Base-by-base conservation (phyloP, 2,797 vertebrate genomes). In the Esox masquinongy region DNA sequence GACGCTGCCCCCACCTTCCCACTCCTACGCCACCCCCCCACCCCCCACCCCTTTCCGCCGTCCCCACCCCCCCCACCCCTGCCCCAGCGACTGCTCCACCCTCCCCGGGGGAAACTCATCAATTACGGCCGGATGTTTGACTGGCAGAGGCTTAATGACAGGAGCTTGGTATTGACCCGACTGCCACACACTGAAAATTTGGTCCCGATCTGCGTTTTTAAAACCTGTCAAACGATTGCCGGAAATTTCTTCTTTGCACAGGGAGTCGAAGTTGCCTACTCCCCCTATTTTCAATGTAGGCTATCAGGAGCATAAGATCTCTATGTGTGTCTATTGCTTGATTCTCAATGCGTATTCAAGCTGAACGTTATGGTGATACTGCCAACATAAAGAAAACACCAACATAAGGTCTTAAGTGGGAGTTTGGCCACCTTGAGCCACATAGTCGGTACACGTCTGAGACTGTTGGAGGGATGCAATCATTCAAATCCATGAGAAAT, bases 101-200 rank as follows among this genome's bases (percentile, higher is more conserved):
- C 83, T 88, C 85, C 87, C 86, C 68, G 87, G 87, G 12, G 92
- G 85, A 84, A 88, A 90, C 88, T 93, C 92, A 92, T 94, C 93
- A 93, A 92, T 94, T 93, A 92, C 87, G 76, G 84, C 86, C 88
- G 87, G 89, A 91, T 93, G 90, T 92, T 92, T 94, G 93, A 93
- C 89, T 93, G 92, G 89, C 93, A 93, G 89, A 85, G 86, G 84
- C 91, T 91, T 93, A 93, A 93, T 92, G 91, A 93, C 92, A 91
- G 88, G 84, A 89, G 89, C 90, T 88, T 87, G 59, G 84, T 92
- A 93, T 93, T 92, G 93, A 94, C 92, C 90, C 72, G 72, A 80
- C 89, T 91, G 90, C 87, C 91, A 86, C 86, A 91, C 87, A 79
- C 83, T 85, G 83, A 89, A 92, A 91, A 90, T 88, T 84, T 79